Percentiles rank a stretch among this genome's conserved stretches.
phyloP scores from a whole-genome alignment of 2,113 vertebrate genomes.

The Ctenomys sociabilis region DNA sequence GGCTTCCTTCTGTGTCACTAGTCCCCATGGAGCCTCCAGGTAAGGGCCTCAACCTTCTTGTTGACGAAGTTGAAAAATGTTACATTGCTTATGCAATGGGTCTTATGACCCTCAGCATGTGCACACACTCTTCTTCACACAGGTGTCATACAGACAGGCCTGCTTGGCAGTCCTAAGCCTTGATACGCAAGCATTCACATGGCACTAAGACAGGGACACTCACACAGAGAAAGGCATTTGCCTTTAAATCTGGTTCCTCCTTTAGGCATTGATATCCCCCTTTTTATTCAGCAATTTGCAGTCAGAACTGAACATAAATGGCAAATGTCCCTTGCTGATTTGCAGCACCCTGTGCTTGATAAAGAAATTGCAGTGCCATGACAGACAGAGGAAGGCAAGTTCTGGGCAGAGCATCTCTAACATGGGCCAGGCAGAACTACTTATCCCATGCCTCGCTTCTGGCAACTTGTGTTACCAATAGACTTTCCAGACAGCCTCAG shows the following conservation, averaged over 20 bases:
- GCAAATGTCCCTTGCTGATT: neutral
- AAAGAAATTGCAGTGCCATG: neutral
- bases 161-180: neutral
- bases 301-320: neutral
- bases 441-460: neutral
- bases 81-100: neutral
- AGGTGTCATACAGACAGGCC: rapidly evolving
- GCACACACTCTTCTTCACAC: no score
- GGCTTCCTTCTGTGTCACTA: neutral
- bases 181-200: neutral
- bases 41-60: neutral
- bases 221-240: neutral
- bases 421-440: neutral
- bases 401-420: neutral
- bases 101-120: neutral
- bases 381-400: neutral
- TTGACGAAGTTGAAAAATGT: neutral
- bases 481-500: neutral
- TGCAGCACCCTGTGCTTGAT: no score
- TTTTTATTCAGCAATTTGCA: neutral
- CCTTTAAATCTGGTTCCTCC: neutral
- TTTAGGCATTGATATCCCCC: neutral
- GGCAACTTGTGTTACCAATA: neutral
- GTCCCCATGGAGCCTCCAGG: neutral
- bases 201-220: neutral